Evolutionary conservation across 2,113 vertebrate species (phyloP).

Genomic region (Onychorhynchus coronatus): DNA sequence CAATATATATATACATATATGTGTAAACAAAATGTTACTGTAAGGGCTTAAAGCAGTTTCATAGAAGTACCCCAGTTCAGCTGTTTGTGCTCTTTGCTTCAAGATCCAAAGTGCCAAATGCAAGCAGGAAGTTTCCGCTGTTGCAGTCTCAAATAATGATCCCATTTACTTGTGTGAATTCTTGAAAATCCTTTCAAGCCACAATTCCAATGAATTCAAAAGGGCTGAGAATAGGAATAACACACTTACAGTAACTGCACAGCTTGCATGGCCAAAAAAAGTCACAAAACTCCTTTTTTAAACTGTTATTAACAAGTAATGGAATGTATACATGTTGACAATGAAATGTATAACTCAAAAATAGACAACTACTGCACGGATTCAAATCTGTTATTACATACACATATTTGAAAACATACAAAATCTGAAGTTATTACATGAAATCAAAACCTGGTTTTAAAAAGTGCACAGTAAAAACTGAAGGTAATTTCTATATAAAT

Average conservation of each 20-base stretch:
- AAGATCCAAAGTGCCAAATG: slow-evolving; percentile 17
- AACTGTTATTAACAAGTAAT: slow-evolving; percentile 38
- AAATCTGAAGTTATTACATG: slow-evolving; percentile 71
- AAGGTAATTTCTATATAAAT: slow-evolving; percentile 72
- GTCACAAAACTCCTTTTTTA: slow-evolving; percentile 9
- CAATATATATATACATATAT: background rate
- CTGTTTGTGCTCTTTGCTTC: slow-evolving; percentile 21
- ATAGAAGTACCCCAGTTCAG: background rate
- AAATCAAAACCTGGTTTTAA: slow-evolving; percentile 76
- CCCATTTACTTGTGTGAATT: slow-evolving; percentile 48
- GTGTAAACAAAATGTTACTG: slow-evolving; percentile 2
- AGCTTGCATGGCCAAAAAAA: slow-evolving; percentile 1
- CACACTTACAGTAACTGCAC: slow-evolving; percentile 54
- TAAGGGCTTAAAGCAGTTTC: background rate
- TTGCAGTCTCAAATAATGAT: slow-evolving; percentile 7
- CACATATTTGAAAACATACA: slow-evolving; percentile 73
- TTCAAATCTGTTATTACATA: slow-evolving; percentile 62
- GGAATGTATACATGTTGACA: slow-evolving; percentile 51
- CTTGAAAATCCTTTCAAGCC: slow-evolving; percentile 59
- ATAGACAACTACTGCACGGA: slow-evolving; percentile 57
- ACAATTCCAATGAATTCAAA: slow-evolving; percentile 55
- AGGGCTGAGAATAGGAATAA: slow-evolving; percentile 32
- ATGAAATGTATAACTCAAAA: slow-evolving; percentile 59
- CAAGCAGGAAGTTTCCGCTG: slow-evolving; percentile 8
- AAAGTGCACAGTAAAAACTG: slow-evolving; percentile 80